Conservation (phyloP, 2,888 invertebrate species). For the Harpalus rufipes region DNA sequence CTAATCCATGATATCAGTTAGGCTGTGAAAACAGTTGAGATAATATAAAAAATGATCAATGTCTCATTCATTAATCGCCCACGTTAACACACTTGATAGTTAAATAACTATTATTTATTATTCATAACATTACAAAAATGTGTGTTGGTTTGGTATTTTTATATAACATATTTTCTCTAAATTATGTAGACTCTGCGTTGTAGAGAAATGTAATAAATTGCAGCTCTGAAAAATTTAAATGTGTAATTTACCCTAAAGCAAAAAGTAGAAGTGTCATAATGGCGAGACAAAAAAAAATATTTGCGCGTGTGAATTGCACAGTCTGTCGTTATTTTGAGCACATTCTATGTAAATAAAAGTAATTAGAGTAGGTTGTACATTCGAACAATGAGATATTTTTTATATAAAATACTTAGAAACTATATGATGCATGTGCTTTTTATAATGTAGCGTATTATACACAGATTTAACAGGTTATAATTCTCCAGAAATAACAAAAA, state of each 20-base stretch:
- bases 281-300: constrained; percentile 1
- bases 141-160: neutral
- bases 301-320: neutral
- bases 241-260: neutral
- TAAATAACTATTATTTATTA: too few relatives aligned
- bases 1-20: too few relatives aligned
- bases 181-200: neutral
- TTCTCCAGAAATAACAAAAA: neutral
- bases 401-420: constrained; percentile 18
- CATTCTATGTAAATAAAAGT: constrained; percentile 31
- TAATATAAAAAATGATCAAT: too few relatives aligned
- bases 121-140: too few relatives aligned
- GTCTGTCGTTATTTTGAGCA: constrained; percentile 14
- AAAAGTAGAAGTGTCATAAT: neutral
- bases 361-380: constrained; percentile 29
- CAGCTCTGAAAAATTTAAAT: neutral
- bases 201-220: neutral
- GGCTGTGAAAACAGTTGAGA: too few relatives aligned
- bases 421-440: constrained; percentile 29
- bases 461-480: neutral
- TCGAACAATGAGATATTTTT: constrained; percentile 25
- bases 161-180: neutral
- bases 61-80: too few relatives aligned
- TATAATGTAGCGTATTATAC: constrained; percentile 12
- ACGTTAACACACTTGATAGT: too few relatives aligned